These are phyloP conservation scores for Sciurus vulgaris DNA, from an alignment of 2,797 vertebrate species.

Conservation along the genomic window DNA sequence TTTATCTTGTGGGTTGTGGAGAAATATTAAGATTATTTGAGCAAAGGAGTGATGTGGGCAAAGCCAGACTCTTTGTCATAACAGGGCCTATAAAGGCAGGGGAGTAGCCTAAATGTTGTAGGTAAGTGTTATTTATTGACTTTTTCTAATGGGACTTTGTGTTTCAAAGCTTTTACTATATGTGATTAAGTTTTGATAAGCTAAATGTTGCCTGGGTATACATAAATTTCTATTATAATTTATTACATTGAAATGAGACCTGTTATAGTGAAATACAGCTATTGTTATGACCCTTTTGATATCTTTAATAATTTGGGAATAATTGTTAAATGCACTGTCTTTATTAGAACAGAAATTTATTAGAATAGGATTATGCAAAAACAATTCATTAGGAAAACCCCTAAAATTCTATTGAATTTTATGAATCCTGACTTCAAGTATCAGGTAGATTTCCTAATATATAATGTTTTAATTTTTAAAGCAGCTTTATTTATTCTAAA, in stretches of 20 bases:
- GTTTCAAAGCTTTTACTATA: neutral
- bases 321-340: constrained; percentile 32
- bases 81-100: neutral
- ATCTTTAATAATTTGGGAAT: constrained; percentile 46
- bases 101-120: neutral
- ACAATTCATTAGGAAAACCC: neutral
- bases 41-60: neutral
- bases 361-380: neutral
- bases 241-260: constrained; percentile 49
- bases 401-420: neutral
- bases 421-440: neutral
- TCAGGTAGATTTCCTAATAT: constrained; percentile 21
- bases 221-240: neutral
- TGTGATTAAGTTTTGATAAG: neutral
- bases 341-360: constrained; percentile 41
- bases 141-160: neutral
- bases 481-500: constrained; percentile 33
- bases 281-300: neutral
- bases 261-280: neutral
- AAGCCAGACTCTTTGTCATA: neutral
- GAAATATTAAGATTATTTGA: constrained; percentile 47
- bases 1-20: neutral
- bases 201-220: neutral
- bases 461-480: neutral
- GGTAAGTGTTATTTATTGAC: neutral